Conservation (phyloP, 2,797 vertebrate genomes). For the Esox lucius region DNA sequence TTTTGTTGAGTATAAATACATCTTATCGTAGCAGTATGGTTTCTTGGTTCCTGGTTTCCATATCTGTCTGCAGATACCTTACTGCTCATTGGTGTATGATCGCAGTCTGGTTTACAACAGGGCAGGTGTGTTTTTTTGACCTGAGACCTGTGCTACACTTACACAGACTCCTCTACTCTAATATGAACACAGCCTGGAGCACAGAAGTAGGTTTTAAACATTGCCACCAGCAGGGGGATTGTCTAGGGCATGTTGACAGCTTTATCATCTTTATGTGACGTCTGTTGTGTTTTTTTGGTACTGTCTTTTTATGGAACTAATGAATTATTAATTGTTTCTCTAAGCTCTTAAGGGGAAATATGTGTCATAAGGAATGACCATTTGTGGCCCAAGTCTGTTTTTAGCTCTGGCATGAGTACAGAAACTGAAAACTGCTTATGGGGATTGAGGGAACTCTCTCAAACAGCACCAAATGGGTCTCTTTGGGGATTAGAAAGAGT, state of each 20-base stretch:
- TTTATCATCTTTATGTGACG: constrained; percentile 56
- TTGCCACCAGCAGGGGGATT: constrained; percentile 46
- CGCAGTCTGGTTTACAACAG: constrained; percentile 15
- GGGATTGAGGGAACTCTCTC: constrained; percentile 30
- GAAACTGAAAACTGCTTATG: constrained; percentile 63
- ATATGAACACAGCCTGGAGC: not conserved
- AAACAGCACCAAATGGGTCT: constrained; percentile 15
- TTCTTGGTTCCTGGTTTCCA: not conserved
- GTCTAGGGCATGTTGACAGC: constrained; percentile 50
- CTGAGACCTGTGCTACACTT: not conserved
- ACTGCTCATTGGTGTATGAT: not conserved
- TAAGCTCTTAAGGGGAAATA: constrained; percentile 65
- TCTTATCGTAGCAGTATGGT: not conserved
- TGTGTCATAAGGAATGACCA: constrained; percentile 67
- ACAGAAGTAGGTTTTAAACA: constrained; percentile 15
- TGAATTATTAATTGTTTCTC: constrained; percentile 72
- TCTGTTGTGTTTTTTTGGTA: not conserved
- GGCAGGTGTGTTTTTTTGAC: constrained; percentile 27
- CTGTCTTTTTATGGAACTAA: constrained; percentile 18
- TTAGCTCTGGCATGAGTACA: constrained; percentile 59
- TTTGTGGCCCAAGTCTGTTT: constrained; percentile 69
- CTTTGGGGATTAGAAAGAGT: constrained; percentile 13
- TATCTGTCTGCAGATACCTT: not conserved
- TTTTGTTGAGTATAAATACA: not conserved
- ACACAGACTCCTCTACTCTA: not conserved